Evolutionary conservation across 2,888 invertebrate genomes (phyloP), one percentile per base, ranked within the genome.

Genomic region (Blastobasis lacticolella): DNA sequence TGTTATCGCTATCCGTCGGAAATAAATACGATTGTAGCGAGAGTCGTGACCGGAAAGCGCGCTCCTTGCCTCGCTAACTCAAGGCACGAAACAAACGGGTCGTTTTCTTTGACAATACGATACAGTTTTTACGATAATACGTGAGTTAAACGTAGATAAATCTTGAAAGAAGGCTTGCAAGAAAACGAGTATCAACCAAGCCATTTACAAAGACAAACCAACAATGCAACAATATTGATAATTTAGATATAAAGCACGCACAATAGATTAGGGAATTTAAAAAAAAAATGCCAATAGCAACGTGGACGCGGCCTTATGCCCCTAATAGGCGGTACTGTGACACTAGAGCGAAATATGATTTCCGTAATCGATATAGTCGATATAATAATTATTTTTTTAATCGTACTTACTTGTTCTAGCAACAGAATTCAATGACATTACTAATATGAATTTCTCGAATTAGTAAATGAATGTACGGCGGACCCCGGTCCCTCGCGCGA

Each of bases 41-140:
- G 23, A 23, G 23, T 72, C 75, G 73, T 76, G 77, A 74, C 78
- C 78, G 78, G 78, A 78, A 78, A 68, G 63, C 55, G 53, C 44
- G 64, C 71, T 71, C 71, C 73, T 72, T 73, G 73, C 55, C 58
- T 54, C 58, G 60, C 52, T 62, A 67, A 64, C 64, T 63, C 65
- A 53, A 48, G 48, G 49, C 53, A 49, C 49, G 53, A 23, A 23
- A 23, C 3, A 23, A 23, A 23, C 23, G 23, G 2, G 23, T 1
- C 23, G 23, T 23, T 23, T 23, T 23, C 23, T 23, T 23, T 23
- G 23, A 23, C 23, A 23, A 1, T 3, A 3, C 23, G 2, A 23
- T 3, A 23, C 1, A 23, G 23, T 23, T 23, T 23, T 23, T 23
- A 23, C 23, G 23, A 23, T 23, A 23, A 23, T 23, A 23, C 23